A percentile compares a stretch with the other conserved stretches of the same genome.
Conservation (phyloP, 37 sponge, comb jelly and placozoan species). For the Haliclona indistincta region DNA sequence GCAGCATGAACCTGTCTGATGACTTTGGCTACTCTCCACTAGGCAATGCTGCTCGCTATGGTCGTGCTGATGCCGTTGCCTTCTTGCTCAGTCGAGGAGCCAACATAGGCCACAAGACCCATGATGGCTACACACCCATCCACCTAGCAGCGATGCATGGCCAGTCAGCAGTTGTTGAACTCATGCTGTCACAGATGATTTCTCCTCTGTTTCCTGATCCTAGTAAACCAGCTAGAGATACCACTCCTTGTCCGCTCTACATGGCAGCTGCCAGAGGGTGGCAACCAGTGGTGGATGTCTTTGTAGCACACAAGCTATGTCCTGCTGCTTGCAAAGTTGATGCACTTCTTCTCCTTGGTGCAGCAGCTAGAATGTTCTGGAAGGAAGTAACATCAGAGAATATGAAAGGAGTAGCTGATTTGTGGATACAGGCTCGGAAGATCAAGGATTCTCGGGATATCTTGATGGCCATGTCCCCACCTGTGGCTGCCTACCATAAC, state of each 20-base stretch:
- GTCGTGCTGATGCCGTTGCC: not conserved
- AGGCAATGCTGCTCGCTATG: constrained; percentile 4
- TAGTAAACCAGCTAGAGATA: not conserved
- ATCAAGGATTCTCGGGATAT: not conserved
- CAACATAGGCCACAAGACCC: not conserved
- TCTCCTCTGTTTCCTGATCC: not conserved
- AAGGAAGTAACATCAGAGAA: not conserved
- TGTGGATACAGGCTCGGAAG: not conserved
- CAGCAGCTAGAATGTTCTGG: constrained; percentile 6
- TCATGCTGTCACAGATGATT: not conserved
- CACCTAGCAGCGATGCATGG: constrained; percentile 5
- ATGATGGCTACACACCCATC: constrained; percentile 7
- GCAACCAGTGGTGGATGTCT: constrained; percentile 10
- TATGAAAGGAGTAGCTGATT: constrained; percentile 8
- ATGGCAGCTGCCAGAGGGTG: not conserved
- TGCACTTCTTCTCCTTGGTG: not conserved
- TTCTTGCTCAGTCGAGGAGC: not conserved
- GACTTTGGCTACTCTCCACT: constrained; percentile 5
- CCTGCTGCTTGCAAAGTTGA: not conserved
- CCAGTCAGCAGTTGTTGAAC: not conserved
- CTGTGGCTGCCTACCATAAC: not conserved
- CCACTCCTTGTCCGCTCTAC: not conserved
- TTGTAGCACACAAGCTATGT: not conserved
- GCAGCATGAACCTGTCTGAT: not conserved
- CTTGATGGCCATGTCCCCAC: not conserved